These are phyloP conservation scores for Okamejei kenojei DNA, from an alignment of 2,797 vertebrate species.

Conservation along the genomic window DNA sequence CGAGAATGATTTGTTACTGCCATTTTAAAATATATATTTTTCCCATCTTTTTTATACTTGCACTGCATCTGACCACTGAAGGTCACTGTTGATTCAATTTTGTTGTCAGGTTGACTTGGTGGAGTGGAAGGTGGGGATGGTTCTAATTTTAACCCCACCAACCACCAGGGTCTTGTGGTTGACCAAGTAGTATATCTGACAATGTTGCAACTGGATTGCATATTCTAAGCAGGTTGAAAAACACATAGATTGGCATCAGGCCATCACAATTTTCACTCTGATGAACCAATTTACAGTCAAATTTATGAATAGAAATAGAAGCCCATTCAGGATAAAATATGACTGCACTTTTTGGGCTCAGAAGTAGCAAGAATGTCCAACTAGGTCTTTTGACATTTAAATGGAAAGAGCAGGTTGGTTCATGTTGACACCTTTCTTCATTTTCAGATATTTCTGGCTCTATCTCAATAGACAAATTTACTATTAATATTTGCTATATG, in stretches of 20 bases:
- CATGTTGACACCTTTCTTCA: no score
- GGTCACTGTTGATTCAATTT: slow-evolving; percentile 28
- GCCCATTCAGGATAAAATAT: background rate
- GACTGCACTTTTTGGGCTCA: background rate
- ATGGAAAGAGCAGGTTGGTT: background rate
- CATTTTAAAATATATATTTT: background rate
- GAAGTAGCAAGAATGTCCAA: background rate
- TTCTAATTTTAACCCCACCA: background rate
- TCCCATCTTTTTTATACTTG: background rate
- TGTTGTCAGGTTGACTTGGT: background rate
- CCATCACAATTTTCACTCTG: background rate
- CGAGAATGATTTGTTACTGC: background rate
- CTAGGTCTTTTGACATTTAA: no score
- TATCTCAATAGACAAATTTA: no score
- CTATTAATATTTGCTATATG: no score
- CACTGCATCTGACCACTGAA: background rate
- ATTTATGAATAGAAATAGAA: background rate
- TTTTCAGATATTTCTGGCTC: no score
- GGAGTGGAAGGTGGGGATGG: background rate
- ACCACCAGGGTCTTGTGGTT: background rate
- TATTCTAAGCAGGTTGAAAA: background rate
- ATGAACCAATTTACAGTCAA: background rate
- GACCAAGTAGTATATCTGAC: background rate
- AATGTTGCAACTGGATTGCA: background rate
- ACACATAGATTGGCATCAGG: background rate